These are phyloP conservation scores for Phyllotreta striolata DNA, from an alignment of 2,888 invertebrate genomes.

Conservation along the genomic window DNA sequence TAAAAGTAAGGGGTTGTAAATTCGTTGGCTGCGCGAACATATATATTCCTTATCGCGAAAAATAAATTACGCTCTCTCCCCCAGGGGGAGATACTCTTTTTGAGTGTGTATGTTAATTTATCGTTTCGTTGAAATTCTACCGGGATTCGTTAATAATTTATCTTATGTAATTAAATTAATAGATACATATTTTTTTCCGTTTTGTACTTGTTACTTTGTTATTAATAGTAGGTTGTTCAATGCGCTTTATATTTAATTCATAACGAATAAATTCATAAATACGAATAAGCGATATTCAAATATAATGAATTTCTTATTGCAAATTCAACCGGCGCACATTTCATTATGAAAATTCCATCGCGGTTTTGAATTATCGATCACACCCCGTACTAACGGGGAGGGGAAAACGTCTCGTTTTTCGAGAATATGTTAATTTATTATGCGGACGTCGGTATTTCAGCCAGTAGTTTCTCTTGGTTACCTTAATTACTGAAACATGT, in stretches of 20 bases:
- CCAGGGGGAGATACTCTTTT: slow-evolving; percentile 47
- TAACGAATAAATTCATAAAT: too few species aligned
- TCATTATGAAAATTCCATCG: too few species aligned
- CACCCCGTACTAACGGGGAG: neutral
- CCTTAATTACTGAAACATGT: slow-evolving; percentile 60
- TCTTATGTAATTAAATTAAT: too few species aligned
- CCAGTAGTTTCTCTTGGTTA: slow-evolving; percentile 48
- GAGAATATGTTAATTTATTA: slow-evolving; percentile 53
- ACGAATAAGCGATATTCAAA: too few species aligned
- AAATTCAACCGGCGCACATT: too few species aligned
- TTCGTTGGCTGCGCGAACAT: slow-evolving; percentile 38
- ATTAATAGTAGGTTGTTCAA: too few species aligned
- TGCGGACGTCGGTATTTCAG: slow-evolving; percentile 51
- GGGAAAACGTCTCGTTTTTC: slow-evolving; percentile 15
- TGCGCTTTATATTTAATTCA: too few species aligned
- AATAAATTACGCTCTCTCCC: slow-evolving; percentile 50
- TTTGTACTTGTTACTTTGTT: too few species aligned
- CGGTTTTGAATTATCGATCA: neutral
- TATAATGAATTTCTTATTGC: too few species aligned
- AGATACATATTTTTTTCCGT: too few species aligned
- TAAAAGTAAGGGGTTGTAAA: slow-evolving; percentile 45
- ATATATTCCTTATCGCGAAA: slow-evolving; percentile 53
- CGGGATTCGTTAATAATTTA: neutral
- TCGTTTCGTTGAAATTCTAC: slow-evolving; percentile 20
- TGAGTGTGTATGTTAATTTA: slow-evolving; percentile 36